These are phyloP conservation scores for Axinella damicornis DNA, from an alignment of 37 sponge, comb jelly and placozoan species.

Conservation along the genomic window DNA sequence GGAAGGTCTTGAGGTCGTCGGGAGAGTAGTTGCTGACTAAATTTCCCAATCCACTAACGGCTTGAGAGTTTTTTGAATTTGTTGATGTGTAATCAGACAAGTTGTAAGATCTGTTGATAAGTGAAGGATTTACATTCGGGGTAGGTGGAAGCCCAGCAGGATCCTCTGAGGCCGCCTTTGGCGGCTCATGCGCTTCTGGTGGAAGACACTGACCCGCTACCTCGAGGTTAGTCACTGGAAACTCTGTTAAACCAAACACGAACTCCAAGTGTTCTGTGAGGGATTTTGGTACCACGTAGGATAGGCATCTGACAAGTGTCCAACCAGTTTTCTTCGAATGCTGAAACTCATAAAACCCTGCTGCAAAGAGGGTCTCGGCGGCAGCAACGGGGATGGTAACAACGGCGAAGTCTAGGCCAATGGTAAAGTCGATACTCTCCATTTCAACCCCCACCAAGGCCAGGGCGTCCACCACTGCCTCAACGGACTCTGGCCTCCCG, in stretches of 20 bases:
- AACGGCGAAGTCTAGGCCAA: slow-evolving; percentile 76
- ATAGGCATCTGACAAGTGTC: slow-evolving; percentile 17
- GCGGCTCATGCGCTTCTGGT: no score
- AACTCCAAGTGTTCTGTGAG: slow-evolving; percentile 67
- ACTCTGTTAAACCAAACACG: slow-evolving; percentile 64
- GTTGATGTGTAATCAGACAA: slow-evolving; percentile 55
- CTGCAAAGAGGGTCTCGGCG: slow-evolving; percentile 55
- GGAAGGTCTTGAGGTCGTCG: slow-evolving; percentile 77
- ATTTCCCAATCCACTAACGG: slow-evolving; percentile 89
- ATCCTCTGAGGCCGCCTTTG: no score
- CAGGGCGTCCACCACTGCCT: slow-evolving; percentile 23
- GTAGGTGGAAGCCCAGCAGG: not conserved
- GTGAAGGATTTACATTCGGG: slow-evolving; percentile 22
- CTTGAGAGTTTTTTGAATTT: slow-evolving; percentile 80
- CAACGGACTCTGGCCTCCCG: slow-evolving; percentile 63
- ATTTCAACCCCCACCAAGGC: slow-evolving; percentile 11
- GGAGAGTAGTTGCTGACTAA: slow-evolving; percentile 87
- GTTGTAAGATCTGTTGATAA: slow-evolving; percentile 83
- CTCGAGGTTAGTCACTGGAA: slow-evolving; percentile 32
- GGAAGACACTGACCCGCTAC: no score
- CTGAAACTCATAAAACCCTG: slow-evolving; percentile 42
- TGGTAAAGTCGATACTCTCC: slow-evolving; percentile 38
- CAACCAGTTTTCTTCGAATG: not conserved
- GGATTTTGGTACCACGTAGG: slow-evolving; percentile 29
- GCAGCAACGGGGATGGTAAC: slow-evolving; percentile 26